Evolutionary conservation across 2,888 invertebrate species (phyloP), one percentile per base, ranked within the genome.

Genomic region (Tenthredo mesomela): DNA sequence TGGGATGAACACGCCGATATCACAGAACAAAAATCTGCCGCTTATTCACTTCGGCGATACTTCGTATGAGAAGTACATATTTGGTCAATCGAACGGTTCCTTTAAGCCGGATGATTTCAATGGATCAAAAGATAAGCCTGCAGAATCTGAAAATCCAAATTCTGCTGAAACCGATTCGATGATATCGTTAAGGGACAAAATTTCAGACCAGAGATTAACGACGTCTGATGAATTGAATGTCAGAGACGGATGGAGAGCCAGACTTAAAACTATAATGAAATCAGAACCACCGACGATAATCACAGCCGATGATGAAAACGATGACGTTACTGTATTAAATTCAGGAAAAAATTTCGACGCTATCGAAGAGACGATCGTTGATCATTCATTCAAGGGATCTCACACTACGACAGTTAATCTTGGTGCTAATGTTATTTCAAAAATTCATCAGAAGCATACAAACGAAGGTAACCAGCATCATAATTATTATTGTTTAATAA

Each of bases 1-100:
- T 50, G 87, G 88, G 73, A 87, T 86, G 91, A 92, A 85, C 84
- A 78, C n/a, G 0, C 15, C 25, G n/a, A 67, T 82, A 2, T 40
- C 85, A 84, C 85, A 47, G 25, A 93, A 91, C 65, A 94, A 92
- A 85, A 93, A 92, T 86, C 87, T 94, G 67, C 95, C 96, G 0
- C 94, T 96, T n/a, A 95, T 95, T 71, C 95, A 96, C 89, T 96
- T 96, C 89, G 96, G 96, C 0, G 95, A 95, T 87, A 94, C 94
- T 43, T 90, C 92, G 9, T 94, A 93, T 87, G 94, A 94, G 87
- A 94, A 94, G 88, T 91, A 91, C 71, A 90, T 94, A 85, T 93
- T 94, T 84, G 92, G 92, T 0, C 88, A 82, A 12, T n/a, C 29
- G 18, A 80, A 80, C 37, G 61, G 61, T 21, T 15, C 50, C 10